These are phyloP conservation scores for Lepidurus apus DNA, from an alignment of 1,140 invertebrate genomes.

Conservation along the genomic window DNA sequence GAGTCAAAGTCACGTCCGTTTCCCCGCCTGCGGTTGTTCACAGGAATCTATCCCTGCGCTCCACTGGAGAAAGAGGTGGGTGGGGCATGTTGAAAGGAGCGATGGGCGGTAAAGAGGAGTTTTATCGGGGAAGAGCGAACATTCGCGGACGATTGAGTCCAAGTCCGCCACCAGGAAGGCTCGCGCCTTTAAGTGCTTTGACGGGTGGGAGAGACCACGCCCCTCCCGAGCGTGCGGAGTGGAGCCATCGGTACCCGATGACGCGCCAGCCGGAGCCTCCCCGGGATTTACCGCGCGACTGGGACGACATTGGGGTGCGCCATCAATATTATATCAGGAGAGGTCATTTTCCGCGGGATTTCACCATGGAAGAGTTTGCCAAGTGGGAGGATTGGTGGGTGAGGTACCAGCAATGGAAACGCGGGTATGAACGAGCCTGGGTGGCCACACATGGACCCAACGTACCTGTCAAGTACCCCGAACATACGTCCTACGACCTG, in stretches of 20 bases:
- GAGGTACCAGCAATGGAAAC: slow-evolving; percentile 31
- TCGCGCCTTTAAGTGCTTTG: slow-evolving; percentile 35
- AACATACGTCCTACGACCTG: slow-evolving; percentile 22
- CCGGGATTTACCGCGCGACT: slow-evolving; percentile 40
- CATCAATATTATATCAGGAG: slow-evolving; percentile 35
- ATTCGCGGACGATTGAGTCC: slow-evolving; percentile 25
- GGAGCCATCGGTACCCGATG: slow-evolving; percentile 35
- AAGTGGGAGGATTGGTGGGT: slow-evolving; percentile 33
- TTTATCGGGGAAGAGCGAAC: slow-evolving; percentile 32
- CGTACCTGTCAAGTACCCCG: slow-evolving; percentile 32
- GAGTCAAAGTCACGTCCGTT: slow-evolving; percentile 4
- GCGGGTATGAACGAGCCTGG: slow-evolving; percentile 32
- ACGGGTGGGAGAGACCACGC: slow-evolving; percentile 36
- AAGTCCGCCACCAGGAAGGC: slow-evolving; percentile 34
- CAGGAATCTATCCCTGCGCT: neutral
- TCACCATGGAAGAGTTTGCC: slow-evolving; percentile 30
- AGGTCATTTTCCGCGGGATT: slow-evolving; percentile 31
- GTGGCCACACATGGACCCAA: slow-evolving; percentile 27
- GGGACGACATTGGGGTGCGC: slow-evolving; percentile 40
- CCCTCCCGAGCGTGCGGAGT: slow-evolving; percentile 15
- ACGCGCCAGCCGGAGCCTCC: slow-evolving; percentile 38
- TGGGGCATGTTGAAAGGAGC: slow-evolving; percentile 38
- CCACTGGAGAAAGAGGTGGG: slow-evolving; percentile 29
- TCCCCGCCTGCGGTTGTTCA: slow-evolving; percentile 23
- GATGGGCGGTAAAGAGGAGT: slow-evolving; percentile 34